phyloP scores from a whole-genome alignment of 2,113 vertebrate species.

The Psilopogon haemacephalus region DNA sequence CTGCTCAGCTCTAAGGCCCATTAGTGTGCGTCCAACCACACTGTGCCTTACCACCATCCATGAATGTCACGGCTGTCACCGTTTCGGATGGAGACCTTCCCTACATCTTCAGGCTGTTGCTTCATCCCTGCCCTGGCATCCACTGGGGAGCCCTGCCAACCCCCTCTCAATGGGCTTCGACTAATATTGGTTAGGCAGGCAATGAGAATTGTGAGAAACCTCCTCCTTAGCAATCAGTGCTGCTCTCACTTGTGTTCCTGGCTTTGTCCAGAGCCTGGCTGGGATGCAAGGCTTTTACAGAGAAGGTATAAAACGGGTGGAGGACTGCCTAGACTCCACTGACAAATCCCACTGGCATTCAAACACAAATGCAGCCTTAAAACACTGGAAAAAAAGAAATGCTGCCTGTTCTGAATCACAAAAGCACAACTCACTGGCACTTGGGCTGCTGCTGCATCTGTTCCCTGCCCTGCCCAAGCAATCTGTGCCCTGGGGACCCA shows the following conservation, averaged over 20 bases:
- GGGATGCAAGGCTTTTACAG: background rate
- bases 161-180: background rate
- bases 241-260: background rate
- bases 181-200: background rate
- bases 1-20: background rate
- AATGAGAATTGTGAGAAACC: background rate
- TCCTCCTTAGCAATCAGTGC: background rate
- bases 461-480: background rate
- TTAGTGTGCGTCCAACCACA: background rate
- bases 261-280: slow-evolving; percentile 30
- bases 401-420: slow-evolving; percentile 53
- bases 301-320: slow-evolving; percentile 4
- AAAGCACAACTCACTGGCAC: background rate
- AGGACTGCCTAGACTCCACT: background rate
- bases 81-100: background rate
- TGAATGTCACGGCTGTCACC: fast-evolving
- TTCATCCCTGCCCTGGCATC: background rate
- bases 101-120: background rate
- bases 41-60: background rate
- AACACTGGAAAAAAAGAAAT: slow-evolving; percentile 23
- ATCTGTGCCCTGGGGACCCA: background rate
- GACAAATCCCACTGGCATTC: slow-evolving; percentile 37
- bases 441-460: background rate
- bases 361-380: slow-evolving; percentile 63
- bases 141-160: background rate